Conservation (phyloP, 2,888 invertebrate genomes). For the Mythimna lalbum region DNA sequence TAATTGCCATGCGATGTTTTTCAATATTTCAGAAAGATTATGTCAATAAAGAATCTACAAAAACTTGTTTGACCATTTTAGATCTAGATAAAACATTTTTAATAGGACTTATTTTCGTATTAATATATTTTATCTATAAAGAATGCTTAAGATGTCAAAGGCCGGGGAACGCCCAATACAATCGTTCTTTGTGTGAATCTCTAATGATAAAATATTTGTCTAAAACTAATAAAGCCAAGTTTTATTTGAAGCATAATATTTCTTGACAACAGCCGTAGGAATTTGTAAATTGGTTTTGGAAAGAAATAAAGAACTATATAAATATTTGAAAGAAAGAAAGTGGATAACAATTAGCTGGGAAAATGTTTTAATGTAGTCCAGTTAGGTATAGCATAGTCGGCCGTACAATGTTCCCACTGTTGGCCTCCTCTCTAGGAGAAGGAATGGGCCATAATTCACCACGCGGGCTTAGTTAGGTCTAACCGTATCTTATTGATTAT, state of each 20-base stretch:
- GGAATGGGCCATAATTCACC: no score
- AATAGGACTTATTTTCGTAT: constrained; percentile 41
- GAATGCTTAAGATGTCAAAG: constrained; percentile 56
- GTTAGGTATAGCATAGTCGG: no score
- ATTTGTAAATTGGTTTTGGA: constrained; percentile 24
- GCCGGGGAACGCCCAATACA: constrained; percentile 40
- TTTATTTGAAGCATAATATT: constrained; percentile 25
- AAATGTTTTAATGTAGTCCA: neutral
- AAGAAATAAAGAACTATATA: neutral
- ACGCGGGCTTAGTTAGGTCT: no score
- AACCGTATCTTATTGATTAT: constrained; percentile 33
- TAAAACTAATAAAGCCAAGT: constrained; percentile 38
- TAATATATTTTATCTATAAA: constrained; percentile 56
- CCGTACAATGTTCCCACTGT: no score
- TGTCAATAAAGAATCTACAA: constrained; percentile 34
- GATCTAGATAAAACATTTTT: constrained; percentile 53
- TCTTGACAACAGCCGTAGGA: constrained; percentile 3
- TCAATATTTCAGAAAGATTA: constrained; percentile 29
- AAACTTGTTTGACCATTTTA: constrained; percentile 41
- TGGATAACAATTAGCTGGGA: neutral
- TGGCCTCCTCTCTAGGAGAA: no score
- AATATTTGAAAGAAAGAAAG: neutral
- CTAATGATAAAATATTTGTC: constrained; percentile 53
- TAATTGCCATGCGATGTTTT: constrained; percentile 25
- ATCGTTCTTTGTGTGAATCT: constrained; percentile 45